phyloP scores from a whole-genome alignment of 1,140 invertebrate genomes.

The Hydropsyche tenuis region DNA sequence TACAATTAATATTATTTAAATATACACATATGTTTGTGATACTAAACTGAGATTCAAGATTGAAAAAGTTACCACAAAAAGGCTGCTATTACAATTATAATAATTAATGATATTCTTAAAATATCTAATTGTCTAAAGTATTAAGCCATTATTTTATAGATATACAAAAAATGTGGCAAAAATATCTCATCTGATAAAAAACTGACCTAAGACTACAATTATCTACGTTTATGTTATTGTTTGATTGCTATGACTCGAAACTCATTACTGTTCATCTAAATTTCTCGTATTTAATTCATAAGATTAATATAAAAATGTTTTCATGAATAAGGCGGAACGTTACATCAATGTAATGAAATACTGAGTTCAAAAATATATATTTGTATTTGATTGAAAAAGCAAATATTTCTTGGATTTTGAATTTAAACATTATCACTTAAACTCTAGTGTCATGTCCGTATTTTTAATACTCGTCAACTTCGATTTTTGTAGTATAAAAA shows the following conservation, averaged over 20 bases:
- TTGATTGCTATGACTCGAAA: constrained; percentile 19
- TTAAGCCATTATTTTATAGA: constrained; percentile 32
- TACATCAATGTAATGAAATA: constrained; percentile 8
- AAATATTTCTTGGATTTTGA: neutral
- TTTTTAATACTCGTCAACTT: no score
- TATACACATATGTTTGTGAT: no score
- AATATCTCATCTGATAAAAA: constrained; percentile 42
- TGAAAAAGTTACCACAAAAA: neutral
- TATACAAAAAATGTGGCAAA: constrained; percentile 43
- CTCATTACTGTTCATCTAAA: neutral
- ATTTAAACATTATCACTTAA: neutral
- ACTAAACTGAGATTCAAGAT: neutral
- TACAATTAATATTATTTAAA: no score
- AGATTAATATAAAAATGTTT: constrained; percentile 18
- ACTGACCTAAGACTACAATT: constrained; percentile 14
- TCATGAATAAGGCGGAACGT: neutral
- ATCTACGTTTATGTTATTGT: constrained; percentile 3
- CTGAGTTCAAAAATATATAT: constrained; percentile 11
- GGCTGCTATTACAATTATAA: neutral
- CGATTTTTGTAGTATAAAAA: no score
- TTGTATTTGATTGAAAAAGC: neutral
- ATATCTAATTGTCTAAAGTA: constrained; percentile 25
- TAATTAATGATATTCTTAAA: neutral
- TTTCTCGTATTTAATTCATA: constrained; percentile 3
- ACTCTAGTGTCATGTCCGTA: no score